These are phyloP conservation scores for Anthopleura xanthogrammica DNA, from an alignment of 92 coral and sea anemone species.

Conservation along the genomic window DNA sequence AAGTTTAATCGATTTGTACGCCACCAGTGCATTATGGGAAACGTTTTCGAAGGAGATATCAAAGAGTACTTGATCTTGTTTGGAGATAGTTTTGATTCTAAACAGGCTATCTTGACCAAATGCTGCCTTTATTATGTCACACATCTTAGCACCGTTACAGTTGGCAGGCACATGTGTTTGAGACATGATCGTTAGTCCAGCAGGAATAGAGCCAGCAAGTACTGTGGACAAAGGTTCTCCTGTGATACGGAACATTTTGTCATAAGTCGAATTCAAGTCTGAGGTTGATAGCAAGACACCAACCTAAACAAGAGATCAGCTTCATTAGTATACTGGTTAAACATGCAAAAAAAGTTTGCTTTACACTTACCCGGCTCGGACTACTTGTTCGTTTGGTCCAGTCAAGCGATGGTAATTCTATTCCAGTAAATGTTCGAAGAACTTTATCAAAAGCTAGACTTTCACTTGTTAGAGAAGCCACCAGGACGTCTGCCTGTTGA, in stretches of 20 bases:
- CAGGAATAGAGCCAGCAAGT: slow-evolving; percentile 64
- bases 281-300: slow-evolving; percentile 80
- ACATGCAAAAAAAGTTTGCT: too few relatives aligned
- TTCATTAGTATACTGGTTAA: neutral
- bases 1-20: slow-evolving; percentile 13
- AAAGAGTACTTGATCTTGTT: slow-evolving; percentile 14
- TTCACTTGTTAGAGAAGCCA: slow-evolving; percentile 72
- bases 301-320: slow-evolving; percentile 36
- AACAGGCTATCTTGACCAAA: slow-evolving; percentile 70
- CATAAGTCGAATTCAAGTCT: slow-evolving; percentile 32
- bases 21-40: slow-evolving; percentile 34
- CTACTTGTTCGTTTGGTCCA: slow-evolving; percentile 44
- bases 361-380: slow-evolving; percentile 20
- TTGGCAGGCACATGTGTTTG: slow-evolving; percentile 44
- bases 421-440: slow-evolving; percentile 59
- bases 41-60: slow-evolving; percentile 22
- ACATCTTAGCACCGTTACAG: slow-evolving; percentile 50
- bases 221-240: slow-evolving; percentile 67
- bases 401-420: slow-evolving; percentile 67
- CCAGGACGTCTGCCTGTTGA: slow-evolving; percentile 46
- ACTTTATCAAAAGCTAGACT: slow-evolving; percentile 61
- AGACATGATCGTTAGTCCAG: slow-evolving; percentile 70
- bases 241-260: slow-evolving; percentile 52
- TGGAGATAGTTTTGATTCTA: slow-evolving; percentile 31
- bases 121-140: slow-evolving; percentile 68